Base-by-base conservation (phyloP, 2,888 invertebrate genomes). In the Conus canariensis region DNA sequence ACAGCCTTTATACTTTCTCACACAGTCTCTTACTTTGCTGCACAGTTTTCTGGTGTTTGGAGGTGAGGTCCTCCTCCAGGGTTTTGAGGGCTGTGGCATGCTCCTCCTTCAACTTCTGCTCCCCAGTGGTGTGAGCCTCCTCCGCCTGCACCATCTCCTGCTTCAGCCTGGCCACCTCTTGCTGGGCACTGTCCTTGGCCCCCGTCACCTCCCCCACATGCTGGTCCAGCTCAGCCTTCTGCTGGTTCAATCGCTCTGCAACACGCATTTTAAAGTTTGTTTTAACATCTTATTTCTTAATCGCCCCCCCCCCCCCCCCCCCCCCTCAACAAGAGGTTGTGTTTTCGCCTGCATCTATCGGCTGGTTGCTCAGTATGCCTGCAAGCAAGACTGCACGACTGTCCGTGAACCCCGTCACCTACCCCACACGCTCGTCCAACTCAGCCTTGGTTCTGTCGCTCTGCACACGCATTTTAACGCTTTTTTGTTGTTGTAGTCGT, bases 11-110 rank as follows among this genome's bases (percentile, higher is more conserved):
- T 4, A 4, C 45, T 2, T 45, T 45, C 45, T 45, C 45, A 45
- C 45, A 64, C 2, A 7, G 64, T 14, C 64, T 64, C 64, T 64
- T 16, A 64, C 64, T 64, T 64, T 64, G 64, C 64, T 93, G 91
- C 67, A 93, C 45, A 70, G 90, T 85, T 64, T 93, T 90, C 58
- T 93, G 91, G 88, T 95, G 94, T 64, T 94, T 91, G 30, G 93
- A 91, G 67, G 93, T 93, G 64, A 95, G 91, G 30, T 93, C 90
- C 67, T 93, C 93, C 77, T 93, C 91, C 74, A 92, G 92, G 4
- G 90, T 74, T 8, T 90, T 92, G 19, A 93, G 90, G 82, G 92
- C 91, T 3, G 91, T 91, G 58, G 92, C 91, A 64, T 93, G 93
- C 45, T 91, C 90, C 30, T 92, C 92, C 9, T 90, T 82, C 88